Conservation (phyloP, 1,140 invertebrate genomes). For the Heterodera schachtii region DNA sequence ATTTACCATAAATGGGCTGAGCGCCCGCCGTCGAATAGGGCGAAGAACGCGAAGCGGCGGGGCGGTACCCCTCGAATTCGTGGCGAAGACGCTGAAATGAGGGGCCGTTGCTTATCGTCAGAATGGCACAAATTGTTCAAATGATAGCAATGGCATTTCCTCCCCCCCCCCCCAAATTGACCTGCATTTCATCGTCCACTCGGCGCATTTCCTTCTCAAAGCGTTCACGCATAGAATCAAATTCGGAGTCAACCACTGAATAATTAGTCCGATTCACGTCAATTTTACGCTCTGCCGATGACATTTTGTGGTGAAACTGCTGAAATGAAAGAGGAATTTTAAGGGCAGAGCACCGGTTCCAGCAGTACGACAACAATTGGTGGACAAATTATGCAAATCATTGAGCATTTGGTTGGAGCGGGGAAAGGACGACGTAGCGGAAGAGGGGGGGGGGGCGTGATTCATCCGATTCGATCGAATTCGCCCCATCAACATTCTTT, state of each 20-base stretch:
- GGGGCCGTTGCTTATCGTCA: not conserved
- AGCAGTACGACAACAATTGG: not conserved
- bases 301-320: not conserved
- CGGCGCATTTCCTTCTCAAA: constrained; percentile 91
- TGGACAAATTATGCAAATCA: not conserved
- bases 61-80: constrained; percentile 54
- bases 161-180: constrained; percentile 17
- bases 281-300: constrained; percentile 49
- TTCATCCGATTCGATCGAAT: not conserved
- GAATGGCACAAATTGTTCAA: too few species aligned
- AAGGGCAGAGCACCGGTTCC: not conserved
- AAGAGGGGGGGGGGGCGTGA: not conserved
- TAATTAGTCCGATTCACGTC: constrained; percentile 90
- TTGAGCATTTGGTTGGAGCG: not conserved
- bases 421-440: not conserved
- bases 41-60: constrained; percentile 20
- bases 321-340: not conserved
- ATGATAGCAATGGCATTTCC: too few species aligned
- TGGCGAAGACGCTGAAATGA: constrained; percentile 33
- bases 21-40: not conserved
- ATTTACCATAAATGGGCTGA: constrained; percentile 15
- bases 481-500: too few species aligned
- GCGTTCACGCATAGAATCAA: constrained; percentile 88
- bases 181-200: constrained; percentile 96
- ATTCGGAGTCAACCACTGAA: constrained; percentile 92